A percentile compares a stretch with the other conserved stretches of the same genome.
phyloP scores from a whole-genome alignment of 2,797 vertebrate species.

The Trichosurus vulpecula region DNA sequence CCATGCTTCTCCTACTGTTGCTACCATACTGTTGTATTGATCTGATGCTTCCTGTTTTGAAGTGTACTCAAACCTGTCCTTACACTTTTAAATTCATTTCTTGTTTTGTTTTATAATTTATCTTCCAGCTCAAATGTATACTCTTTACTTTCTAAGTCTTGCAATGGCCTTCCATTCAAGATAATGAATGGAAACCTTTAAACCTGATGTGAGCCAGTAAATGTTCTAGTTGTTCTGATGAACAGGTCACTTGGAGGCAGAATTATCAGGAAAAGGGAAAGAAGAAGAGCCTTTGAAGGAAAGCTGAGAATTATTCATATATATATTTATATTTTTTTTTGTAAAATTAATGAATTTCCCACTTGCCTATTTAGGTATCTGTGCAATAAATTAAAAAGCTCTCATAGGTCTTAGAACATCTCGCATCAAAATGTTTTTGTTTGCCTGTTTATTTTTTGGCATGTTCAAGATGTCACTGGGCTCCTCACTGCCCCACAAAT shows the following conservation, averaged over 20 bases:
- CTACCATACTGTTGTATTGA: background rate
- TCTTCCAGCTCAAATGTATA: background rate
- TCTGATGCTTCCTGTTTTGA: background rate
- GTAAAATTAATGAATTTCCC: background rate
- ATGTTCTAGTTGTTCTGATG: background rate
- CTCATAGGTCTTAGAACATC: background rate
- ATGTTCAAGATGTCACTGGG: background rate
- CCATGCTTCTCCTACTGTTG: background rate
- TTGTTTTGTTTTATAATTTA: background rate
- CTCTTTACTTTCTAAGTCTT: background rate
- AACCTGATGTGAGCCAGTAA: background rate
- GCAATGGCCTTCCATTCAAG: too few species aligned
- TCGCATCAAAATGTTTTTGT: background rate
- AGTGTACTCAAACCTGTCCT: too few species aligned
- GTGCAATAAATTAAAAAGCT: background rate
- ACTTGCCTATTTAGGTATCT: background rate
- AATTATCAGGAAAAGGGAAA: background rate
- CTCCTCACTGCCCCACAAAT: background rate
- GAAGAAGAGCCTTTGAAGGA: background rate
- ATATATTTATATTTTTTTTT: too few species aligned
- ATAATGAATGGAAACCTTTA: too few species aligned
- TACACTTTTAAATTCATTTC: background rate
- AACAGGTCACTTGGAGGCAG: background rate
- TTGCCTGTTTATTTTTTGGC: background rate
- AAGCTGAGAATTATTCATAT: background rate